A percentile compares a stretch with the other conserved stretches of the same genome.
Evolutionary conservation across 2,113 vertebrate genomes (phyloP).

Genomic region (Oenanthe oenanthe): DNA sequence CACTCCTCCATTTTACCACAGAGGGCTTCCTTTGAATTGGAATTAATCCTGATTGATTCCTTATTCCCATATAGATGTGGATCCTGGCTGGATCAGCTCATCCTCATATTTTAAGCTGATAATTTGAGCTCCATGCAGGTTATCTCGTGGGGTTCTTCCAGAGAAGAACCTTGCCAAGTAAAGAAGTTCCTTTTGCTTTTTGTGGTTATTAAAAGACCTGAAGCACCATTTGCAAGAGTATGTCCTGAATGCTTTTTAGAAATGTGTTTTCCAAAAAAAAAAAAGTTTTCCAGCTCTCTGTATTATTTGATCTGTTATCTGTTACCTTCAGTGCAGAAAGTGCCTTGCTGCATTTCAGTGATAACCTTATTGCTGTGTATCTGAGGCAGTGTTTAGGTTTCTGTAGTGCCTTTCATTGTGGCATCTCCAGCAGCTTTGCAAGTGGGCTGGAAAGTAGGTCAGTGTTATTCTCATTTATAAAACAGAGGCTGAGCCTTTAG

Average conservation of each 20-base stretch:
- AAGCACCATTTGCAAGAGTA: background rate
- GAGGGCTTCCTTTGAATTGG: background rate
- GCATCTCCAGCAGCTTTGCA: slow-evolving; percentile 32
- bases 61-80: background rate
- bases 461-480: background rate
- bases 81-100: background rate
- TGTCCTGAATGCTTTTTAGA: background rate
- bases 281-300: background rate
- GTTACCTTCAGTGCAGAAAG: background rate
- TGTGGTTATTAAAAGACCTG: background rate
- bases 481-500: background rate
- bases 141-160: background rate
- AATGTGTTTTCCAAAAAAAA: background rate
- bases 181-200: background rate
- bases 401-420: background rate
- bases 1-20: background rate
- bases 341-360: background rate
- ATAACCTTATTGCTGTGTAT: slow-evolving; percentile 7
- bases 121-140: background rate
- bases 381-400: background rate
- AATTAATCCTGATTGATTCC: background rate
- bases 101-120: background rate
- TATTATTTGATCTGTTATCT: slow-evolving; percentile 23
- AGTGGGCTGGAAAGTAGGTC: slow-evolving; percentile 38
- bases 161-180: background rate